Percentiles rank a stretch among this genome's conserved stretches.
phyloP scores from a whole-genome alignment of 2,113 vertebrate genomes.

The Campylorhamphus procurvoides region DNA sequence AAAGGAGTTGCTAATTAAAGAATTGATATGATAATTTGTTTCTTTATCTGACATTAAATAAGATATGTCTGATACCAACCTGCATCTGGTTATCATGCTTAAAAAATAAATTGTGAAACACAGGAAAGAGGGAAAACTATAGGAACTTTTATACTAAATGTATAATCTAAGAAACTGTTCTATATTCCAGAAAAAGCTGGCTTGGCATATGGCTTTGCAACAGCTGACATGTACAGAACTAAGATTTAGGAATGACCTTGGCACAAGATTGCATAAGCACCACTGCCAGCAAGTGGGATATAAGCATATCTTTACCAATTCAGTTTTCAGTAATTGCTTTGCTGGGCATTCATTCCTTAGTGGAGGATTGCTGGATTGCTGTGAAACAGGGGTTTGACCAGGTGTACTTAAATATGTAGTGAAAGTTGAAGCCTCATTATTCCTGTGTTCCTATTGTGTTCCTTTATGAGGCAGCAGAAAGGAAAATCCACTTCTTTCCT shows the following conservation, averaged over 20 bases:
- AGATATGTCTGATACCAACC: neutral
- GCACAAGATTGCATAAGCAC: neutral
- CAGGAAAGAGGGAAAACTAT: neutral
- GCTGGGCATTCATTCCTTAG: neutral
- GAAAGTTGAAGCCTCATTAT: neutral
- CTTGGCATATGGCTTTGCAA: constrained; percentile 33
- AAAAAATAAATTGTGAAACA: neutral
- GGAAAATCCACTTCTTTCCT: neutral
- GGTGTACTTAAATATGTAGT: neutral
- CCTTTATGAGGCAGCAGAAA: neutral
- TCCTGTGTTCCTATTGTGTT: neutral
- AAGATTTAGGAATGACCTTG: neutral
- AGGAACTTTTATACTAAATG: neutral
- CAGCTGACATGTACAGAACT: constrained; percentile 6
- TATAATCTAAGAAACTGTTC: neutral
- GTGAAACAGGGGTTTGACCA: neutral
- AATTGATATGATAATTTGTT: neutral
- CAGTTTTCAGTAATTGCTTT: neutral
- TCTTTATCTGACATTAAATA: neutral
- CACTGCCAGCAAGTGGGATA: neutral
- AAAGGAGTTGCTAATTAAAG: neutral
- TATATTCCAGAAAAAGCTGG: constrained; percentile 26
- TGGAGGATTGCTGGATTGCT: neutral
- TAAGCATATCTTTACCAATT: neutral
- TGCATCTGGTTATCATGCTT: neutral